phyloP scores from a whole-genome alignment of 2,888 invertebrate species.

The Hypolimnas misippus region DNA sequence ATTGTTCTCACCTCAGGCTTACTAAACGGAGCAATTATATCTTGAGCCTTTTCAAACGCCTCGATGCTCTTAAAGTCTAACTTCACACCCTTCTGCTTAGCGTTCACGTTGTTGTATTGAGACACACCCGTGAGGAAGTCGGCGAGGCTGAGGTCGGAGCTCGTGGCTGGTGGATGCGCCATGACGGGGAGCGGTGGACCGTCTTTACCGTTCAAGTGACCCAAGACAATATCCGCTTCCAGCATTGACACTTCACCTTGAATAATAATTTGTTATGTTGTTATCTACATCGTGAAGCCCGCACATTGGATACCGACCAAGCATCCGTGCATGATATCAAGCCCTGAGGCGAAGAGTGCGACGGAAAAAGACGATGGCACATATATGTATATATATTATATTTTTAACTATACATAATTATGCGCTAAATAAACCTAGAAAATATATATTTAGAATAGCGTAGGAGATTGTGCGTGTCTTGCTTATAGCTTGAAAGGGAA shows the following conservation, averaged over 20 bases:
- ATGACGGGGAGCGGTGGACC: conserved; percentile 88
- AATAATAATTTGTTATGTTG: conserved; percentile 34
- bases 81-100: conserved; percentile 90
- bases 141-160: conserved; percentile 90
- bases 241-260: conserved; percentile 90
- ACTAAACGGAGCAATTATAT: conserved; percentile 67
- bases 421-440: too few relatives aligned
- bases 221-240: conserved; percentile 93
- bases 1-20: conserved; percentile 69
- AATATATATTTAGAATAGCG: too few relatives aligned
- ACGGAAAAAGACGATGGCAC: too few relatives aligned
- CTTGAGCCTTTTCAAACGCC: conserved; percentile 85
- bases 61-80: conserved; percentile 93
- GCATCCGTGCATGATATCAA: too few relatives aligned
- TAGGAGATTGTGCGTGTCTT: too few relatives aligned
- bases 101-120: conserved; percentile 71
- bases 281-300: background rate
- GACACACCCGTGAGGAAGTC: conserved; percentile 87
- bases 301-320: too few relatives aligned
- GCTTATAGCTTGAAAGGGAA: too few relatives aligned
- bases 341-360: too few relatives aligned
- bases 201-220: conserved; percentile 81
- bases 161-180: conserved; percentile 91
- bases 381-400: too few relatives aligned
- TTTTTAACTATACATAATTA: too few relatives aligned